A percentile compares a stretch with the other conserved stretches of the same genome.
Evolutionary conservation across 1,140 invertebrate genomes (phyloP).

Genomic region (Aphidius ervi): DNA sequence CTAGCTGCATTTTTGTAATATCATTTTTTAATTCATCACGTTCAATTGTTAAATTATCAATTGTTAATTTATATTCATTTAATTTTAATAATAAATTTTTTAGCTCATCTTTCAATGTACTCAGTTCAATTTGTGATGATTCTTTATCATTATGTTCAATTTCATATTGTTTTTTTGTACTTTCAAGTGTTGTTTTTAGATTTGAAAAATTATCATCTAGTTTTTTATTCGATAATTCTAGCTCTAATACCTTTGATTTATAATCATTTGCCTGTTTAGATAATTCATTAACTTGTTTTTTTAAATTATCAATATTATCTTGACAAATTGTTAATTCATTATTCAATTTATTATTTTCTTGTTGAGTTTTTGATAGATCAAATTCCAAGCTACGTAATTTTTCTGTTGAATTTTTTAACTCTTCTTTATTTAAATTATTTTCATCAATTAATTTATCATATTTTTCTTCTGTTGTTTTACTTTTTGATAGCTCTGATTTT

Average conservation of each 20-base stretch:
- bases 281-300: too few relatives aligned
- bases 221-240: constrained; percentile 5
- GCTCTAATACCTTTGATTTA: background rate
- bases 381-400: too few relatives aligned
- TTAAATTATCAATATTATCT: too few relatives aligned
- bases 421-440: too few relatives aligned
- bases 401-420: too few relatives aligned
- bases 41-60: constrained; percentile 21
- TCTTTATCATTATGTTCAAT: constrained; percentile 16
- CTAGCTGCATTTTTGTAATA: constrained; percentile 10
- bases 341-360: too few relatives aligned
- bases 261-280: background rate
- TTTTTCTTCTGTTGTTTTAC: too few relatives aligned
- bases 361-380: too few relatives aligned
- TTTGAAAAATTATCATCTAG: constrained; percentile 6
- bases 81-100: constrained; percentile 27
- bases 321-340: too few relatives aligned
- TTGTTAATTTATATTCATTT: constrained; percentile 20
- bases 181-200: constrained; percentile 14
- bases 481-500: too few relatives aligned
- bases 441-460: too few relatives aligned
- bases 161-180: constrained; percentile 16
- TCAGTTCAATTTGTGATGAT: constrained; percentile 22
- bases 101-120: constrained; percentile 31
- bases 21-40: constrained; percentile 15